A percentile compares a stretch with the other conserved stretches of the same genome.
These are phyloP conservation scores for Ischnura elegans DNA, from an alignment of 2,888 invertebrate species.

Conservation along the genomic window DNA sequence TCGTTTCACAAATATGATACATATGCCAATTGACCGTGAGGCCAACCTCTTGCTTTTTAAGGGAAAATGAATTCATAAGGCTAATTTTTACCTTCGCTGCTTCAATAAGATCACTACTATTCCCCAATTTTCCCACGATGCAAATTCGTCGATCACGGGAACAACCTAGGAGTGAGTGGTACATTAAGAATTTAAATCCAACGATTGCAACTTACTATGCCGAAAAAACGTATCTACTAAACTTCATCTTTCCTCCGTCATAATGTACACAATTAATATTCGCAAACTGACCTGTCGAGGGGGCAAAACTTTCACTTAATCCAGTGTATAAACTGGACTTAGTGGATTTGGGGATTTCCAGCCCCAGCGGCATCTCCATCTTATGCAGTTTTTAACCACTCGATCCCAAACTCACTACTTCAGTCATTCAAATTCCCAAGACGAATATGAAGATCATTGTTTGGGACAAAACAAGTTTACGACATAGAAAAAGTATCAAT, in stretches of 20 bases:
- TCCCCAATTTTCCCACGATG: constrained; percentile 81
- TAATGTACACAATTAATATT: background rate
- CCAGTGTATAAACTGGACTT: constrained; percentile 45
- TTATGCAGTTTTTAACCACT: constrained; percentile 28
- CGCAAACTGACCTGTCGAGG: constrained; percentile 18
- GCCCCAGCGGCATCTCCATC: constrained; percentile 28
- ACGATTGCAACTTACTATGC: background rate
- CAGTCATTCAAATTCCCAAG: background rate
- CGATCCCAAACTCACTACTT: background rate
- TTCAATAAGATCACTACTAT: constrained; percentile 80
- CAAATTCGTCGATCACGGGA: constrained; percentile 79
- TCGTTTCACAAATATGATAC: too few species aligned
- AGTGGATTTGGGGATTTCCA: constrained; percentile 41
- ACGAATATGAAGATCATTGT: background rate
- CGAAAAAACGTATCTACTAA: background rate
- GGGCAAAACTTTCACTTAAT: constrained; percentile 34
- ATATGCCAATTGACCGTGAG: too few species aligned
- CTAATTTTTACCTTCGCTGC: constrained; percentile 79
- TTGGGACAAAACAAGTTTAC: background rate
- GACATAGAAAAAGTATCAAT: background rate
- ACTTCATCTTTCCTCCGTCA: background rate
- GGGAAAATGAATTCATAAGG: too few species aligned
- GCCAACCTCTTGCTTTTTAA: too few species aligned
- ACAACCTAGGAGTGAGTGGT: background rate
- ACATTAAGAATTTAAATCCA: background rate